A percentile compares a stretch with the other conserved stretches of the same genome.
Conservation (phyloP, 2,797 vertebrate species). For the Orestias chungarensis region DNA sequence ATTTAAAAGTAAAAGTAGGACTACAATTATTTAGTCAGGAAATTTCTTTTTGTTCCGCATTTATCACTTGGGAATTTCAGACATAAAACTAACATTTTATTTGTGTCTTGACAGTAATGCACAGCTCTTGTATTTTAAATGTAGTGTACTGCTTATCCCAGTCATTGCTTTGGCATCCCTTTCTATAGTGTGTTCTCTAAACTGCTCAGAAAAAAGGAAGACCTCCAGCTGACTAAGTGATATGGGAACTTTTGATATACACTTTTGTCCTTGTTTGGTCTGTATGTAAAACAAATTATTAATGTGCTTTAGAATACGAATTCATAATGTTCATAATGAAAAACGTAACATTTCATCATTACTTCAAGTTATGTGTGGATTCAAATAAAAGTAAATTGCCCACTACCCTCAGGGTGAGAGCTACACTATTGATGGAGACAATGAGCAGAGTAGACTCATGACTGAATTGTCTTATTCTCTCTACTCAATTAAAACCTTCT, state of each 20-base stretch:
- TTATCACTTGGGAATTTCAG: constrained; percentile 8
- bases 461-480: constrained; percentile 24
- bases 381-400: constrained; percentile 42
- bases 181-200: background rate
- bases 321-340: constrained; percentile 5
- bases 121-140: constrained; percentile 3
- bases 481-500: constrained; percentile 43
- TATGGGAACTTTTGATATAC: constrained; percentile 24
- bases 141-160: constrained; percentile 20
- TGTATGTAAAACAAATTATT: background rate
- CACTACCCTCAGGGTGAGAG: constrained; percentile 28
- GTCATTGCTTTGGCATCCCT: constrained; percentile 10
- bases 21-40: background rate
- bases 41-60: constrained; percentile 3
- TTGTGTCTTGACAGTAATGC: constrained; percentile 4
- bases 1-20: background rate
- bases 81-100: constrained; percentile 10
- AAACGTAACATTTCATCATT: constrained; percentile 28
- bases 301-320: constrained; percentile 1
- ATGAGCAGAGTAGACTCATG: constrained; percentile 26
- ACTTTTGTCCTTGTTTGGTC: background rate
- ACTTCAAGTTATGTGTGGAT: constrained; percentile 38
- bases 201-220: constrained; percentile 2
- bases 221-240: constrained; percentile 7
- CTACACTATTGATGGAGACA: constrained; percentile 32